Conservation (phyloP, 2,888 invertebrate species). For the Andrena marginata region DNA sequence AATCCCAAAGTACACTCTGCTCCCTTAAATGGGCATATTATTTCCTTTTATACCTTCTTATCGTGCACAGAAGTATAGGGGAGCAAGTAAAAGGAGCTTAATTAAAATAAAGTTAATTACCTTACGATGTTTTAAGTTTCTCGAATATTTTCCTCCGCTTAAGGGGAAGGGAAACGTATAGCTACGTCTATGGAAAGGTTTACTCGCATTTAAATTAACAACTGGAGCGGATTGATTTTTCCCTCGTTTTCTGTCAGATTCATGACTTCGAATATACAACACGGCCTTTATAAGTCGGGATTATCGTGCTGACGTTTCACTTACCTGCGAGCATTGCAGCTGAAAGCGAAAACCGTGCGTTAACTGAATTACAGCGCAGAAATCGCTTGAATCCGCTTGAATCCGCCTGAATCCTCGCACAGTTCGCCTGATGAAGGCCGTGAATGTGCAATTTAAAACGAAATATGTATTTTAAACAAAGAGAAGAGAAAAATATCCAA, state of each 20-base stretch:
- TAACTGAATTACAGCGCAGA: slow-evolving; percentile 41
- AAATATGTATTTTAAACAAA: not conserved
- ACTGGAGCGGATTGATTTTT: not conserved
- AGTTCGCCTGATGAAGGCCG: slow-evolving; percentile 34
- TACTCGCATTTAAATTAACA: not conserved
- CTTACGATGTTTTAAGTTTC: too few relatives aligned
- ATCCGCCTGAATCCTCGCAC: slow-evolving; percentile 34
- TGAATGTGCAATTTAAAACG: slow-evolving; percentile 16
- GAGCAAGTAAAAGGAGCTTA: too few relatives aligned
- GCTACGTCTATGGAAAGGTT: too few relatives aligned
- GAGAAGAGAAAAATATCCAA: not conserved
- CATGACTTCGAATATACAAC: not conserved
- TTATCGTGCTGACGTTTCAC: slow-evolving; percentile 22
- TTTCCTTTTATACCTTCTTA: too few relatives aligned
- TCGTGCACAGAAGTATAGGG: too few relatives aligned
- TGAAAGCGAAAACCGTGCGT: slow-evolving; percentile 43
- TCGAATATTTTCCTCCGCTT: not conserved
- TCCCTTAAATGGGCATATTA: too few relatives aligned
- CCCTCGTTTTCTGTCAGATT: not conserved
- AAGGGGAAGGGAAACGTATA: not conserved
- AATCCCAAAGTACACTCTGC: too few relatives aligned
- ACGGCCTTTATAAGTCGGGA: slow-evolving; percentile 19
- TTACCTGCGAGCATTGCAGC: slow-evolving; percentile 23
- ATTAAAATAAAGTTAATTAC: too few relatives aligned
- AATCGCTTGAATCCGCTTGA: slow-evolving; percentile 18